A percentile compares a stretch with the other conserved stretches of the same genome.
phyloP scores from a whole-genome alignment of 2,797 vertebrate species.

The Aldrovandia affinis region DNA sequence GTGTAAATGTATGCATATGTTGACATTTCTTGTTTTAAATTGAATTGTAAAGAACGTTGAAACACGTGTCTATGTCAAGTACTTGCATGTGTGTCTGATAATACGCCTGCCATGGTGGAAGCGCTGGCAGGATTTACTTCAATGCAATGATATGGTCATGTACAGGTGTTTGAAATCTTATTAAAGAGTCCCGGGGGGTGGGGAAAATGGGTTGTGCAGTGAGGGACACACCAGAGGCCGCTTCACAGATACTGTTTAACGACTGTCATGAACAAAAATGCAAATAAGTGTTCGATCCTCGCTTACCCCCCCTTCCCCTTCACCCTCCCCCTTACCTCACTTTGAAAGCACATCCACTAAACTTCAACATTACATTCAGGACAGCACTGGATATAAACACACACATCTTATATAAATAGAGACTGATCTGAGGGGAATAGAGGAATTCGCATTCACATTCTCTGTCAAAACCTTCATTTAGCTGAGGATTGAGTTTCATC shows the following conservation, averaged over 20 bases:
- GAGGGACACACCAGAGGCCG: slow-evolving; percentile 15
- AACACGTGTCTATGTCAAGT: background rate
- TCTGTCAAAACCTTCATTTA: slow-evolving; percentile 35
- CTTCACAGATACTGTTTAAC: slow-evolving; percentile 39
- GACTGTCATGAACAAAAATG: slow-evolving; percentile 41
- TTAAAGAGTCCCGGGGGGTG: slow-evolving; percentile 34
- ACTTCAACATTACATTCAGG: slow-evolving; percentile 43
- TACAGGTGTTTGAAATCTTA: slow-evolving; percentile 46
- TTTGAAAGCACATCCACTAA: slow-evolving; percentile 48
- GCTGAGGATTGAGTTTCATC: slow-evolving; percentile 40
- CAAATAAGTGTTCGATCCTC: slow-evolving; percentile 42
- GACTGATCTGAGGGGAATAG: slow-evolving; percentile 39
- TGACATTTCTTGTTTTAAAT: background rate
- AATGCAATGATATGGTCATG: background rate
- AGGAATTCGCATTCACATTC: slow-evolving; percentile 40
- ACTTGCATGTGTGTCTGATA: background rate
- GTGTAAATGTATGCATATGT: background rate
- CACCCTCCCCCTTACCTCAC: slow-evolving; percentile 16
- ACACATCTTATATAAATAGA: slow-evolving; percentile 48
- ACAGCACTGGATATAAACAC: slow-evolving; percentile 44
- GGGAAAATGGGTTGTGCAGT: slow-evolving; percentile 32
- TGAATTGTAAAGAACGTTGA: background rate
- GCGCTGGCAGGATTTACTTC: background rate
- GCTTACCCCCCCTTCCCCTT: slow-evolving; percentile 19
- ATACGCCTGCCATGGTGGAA: background rate